phyloP scores from a whole-genome alignment of 1,140 invertebrate species.

The Acromyrmex heyeri region DNA sequence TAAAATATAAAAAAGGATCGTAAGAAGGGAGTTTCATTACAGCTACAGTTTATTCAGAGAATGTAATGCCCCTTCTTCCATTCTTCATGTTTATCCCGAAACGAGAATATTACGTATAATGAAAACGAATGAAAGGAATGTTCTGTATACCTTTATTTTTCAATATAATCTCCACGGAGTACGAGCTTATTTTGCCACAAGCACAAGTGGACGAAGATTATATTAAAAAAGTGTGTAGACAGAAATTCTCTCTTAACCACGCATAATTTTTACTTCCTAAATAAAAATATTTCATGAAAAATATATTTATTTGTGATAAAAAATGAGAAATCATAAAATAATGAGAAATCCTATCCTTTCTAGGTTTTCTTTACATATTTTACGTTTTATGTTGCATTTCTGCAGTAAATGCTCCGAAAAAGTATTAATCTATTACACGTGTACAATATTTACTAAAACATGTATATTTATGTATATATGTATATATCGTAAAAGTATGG shows the following conservation, averaged over 20 bases:
- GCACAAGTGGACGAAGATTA: slow-evolving; percentile 28
- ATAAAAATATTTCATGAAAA: slow-evolving; percentile 8
- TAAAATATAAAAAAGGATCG: not conserved
- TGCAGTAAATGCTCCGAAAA: not conserved
- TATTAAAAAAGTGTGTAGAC: slow-evolving; percentile 8
- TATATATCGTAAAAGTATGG: not conserved
- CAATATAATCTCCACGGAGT: slow-evolving; percentile 35
- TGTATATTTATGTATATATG: no score
- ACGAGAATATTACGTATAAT: slow-evolving; percentile 38
- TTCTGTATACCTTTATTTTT: slow-evolving; percentile 10
- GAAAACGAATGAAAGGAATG: slow-evolving; percentile 41
- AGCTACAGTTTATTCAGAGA: slow-evolving; percentile 29
- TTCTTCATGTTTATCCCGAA: slow-evolving; percentile 30
- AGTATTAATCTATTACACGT: not conserved
- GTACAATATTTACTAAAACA: not conserved
- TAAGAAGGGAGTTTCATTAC: slow-evolving; percentile 12
- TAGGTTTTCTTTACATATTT: slow-evolving; percentile 4
- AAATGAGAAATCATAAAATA: slow-evolving; percentile 29
- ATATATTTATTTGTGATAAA: not conserved
- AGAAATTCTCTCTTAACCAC: not conserved
- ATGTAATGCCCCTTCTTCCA: slow-evolving; percentile 25
- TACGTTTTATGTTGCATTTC: not conserved
- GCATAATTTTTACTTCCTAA: slow-evolving; percentile 22
- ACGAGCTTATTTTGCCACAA: slow-evolving; percentile 9
- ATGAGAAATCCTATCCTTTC: not conserved